Evolutionary conservation across 2,888 invertebrate genomes (phyloP).

Genomic region (Cacoxenus indagator): DNA sequence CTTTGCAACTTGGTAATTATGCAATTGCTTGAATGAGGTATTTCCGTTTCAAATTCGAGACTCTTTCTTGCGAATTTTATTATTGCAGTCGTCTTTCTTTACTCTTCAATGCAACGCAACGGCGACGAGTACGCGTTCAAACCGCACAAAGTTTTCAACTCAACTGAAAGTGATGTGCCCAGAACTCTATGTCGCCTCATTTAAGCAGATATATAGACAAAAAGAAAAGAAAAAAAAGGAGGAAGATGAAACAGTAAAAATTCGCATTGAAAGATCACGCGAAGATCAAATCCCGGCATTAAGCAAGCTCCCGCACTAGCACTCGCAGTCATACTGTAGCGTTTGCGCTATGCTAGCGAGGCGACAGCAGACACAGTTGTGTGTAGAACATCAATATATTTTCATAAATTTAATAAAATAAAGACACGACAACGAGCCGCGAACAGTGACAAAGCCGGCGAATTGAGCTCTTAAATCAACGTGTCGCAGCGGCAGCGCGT

Average conservation of each 20-base stretch:
- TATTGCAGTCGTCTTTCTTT: not conserved
- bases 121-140: conserved; percentile 33
- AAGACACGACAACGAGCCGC: conserved; percentile 42
- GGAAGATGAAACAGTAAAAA: not conserved
- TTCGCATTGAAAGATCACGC: conserved; percentile 1
- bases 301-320: conserved; percentile 3
- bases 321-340: conserved; percentile 9
- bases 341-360: not conserved
- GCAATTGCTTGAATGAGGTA: conserved; percentile 29
- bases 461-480: not conserved
- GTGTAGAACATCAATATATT: conserved; percentile 59
- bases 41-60: conserved; percentile 29
- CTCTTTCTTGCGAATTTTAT: no score
- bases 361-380: conserved; percentile 48
- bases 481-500: not conserved
- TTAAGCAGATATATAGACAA: conserved; percentile 40
- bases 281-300: not conserved
- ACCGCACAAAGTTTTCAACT: conserved; percentile 46
- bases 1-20: not conserved
- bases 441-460: conserved; percentile 37
- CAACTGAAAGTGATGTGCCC: conserved; percentile 49
- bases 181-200: conserved; percentile 36
- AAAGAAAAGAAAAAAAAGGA: conserved; percentile 18
- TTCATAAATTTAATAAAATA: conserved; percentile 59
- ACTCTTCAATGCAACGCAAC: not conserved